phyloP scores from a whole-genome alignment of 2,888 invertebrate species.

The Allygus modestus region DNA sequence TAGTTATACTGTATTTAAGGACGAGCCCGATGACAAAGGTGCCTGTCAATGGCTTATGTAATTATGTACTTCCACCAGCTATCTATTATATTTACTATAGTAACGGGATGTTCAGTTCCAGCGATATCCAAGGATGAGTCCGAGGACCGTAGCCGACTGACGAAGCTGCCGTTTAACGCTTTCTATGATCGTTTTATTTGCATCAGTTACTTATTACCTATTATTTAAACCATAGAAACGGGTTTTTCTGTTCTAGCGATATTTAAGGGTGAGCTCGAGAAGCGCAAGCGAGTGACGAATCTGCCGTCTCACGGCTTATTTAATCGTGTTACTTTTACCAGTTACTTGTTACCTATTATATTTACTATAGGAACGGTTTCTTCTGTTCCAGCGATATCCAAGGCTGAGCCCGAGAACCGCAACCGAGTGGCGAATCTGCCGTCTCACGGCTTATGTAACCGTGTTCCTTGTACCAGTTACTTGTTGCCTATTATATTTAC shows the following conservation, averaged over 20 bases:
- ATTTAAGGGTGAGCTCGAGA: constrained; percentile 93
- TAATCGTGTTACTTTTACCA: constrained; percentile 95
- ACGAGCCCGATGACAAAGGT: constrained; percentile 92
- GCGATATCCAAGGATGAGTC: constrained; percentile 95
- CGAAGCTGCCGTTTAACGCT: constrained; percentile 93
- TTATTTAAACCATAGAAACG: too few species aligned
- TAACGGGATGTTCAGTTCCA: too few species aligned
- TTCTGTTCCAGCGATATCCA: constrained; percentile 86
- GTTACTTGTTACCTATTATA: too few species aligned
- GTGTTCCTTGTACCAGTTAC: constrained; percentile 97
- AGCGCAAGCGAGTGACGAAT: constrained; percentile 81
- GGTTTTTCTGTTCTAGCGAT: too few species aligned
- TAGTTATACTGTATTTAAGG: constrained; percentile 96
- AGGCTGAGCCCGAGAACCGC: constrained; percentile 91
- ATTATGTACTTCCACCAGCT: too few species aligned
- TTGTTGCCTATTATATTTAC: too few species aligned
- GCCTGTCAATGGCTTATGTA: constrained; percentile 95
- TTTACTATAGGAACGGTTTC: too few species aligned
- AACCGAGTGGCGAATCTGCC: constrained; percentile 84
- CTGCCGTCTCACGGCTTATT: constrained; percentile 95
- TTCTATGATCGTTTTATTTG: too few species aligned
- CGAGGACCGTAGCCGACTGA: constrained; percentile 80
- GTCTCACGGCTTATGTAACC: constrained; percentile 95
- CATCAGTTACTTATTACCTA: too few species aligned
- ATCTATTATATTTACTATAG: too few species aligned